Evolutionary conservation across 2,888 invertebrate species (phyloP).

Genomic region (Thymelicus lineola): DNA sequence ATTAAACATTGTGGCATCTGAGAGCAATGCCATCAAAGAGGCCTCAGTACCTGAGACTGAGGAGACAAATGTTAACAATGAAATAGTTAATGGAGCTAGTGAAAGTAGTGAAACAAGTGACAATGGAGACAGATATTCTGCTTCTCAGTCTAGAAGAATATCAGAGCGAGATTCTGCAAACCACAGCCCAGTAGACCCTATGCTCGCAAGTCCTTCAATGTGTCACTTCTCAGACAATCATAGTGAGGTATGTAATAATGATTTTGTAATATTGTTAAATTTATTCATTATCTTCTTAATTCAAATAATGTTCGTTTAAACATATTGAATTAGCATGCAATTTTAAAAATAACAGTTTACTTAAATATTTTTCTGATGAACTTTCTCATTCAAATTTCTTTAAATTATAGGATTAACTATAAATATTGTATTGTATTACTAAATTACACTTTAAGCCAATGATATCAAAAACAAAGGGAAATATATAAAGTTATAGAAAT

Average conservation of each 20-base stretch:
- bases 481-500: no score
- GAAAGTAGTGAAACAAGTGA: constrained; percentile 60
- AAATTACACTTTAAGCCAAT: no score
- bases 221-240: constrained; percentile 89
- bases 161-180: constrained; percentile 90
- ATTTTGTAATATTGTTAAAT: background rate
- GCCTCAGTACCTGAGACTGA: constrained; percentile 51
- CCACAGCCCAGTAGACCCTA: constrained; percentile 90
- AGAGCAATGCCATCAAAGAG: constrained; percentile 52
- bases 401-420: no score
- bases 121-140: constrained; percentile 67
- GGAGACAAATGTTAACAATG: constrained; percentile 65
- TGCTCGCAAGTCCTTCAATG: constrained; percentile 88
- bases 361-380: no score
- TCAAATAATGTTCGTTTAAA: no score
- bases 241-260: constrained; percentile 83
- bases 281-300: no score
- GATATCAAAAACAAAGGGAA: no score
- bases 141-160: constrained; percentile 69
- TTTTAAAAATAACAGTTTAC: no score
- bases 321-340: no score
- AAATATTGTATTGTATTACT: no score
- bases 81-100: constrained; percentile 64
- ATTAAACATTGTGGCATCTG: constrained; percentile 54
- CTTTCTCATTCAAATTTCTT: no score